Percentiles rank a stretch among this genome's conserved stretches.
phyloP scores from a whole-genome alignment of 2,797 vertebrate genomes.

The Lagocephalus sceleratus region DNA sequence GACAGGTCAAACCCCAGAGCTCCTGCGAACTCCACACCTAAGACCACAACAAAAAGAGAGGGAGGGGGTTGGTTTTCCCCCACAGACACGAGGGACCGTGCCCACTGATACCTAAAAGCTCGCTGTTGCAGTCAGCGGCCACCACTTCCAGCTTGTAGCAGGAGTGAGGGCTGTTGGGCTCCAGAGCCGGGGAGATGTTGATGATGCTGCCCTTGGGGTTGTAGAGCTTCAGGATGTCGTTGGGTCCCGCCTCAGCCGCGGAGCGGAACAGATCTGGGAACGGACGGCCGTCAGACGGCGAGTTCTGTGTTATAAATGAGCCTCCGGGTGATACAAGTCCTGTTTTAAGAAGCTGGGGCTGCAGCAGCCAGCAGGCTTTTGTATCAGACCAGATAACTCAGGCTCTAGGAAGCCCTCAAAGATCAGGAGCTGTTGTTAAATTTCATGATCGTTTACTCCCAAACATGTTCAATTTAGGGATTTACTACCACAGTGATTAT shows the following conservation, averaged over 20 bases:
- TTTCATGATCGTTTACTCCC: no score
- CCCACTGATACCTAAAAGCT: slow-evolving; percentile 70
- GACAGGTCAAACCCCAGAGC: slow-evolving; percentile 76
- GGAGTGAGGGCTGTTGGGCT: slow-evolving; percentile 65
- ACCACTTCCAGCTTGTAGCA: slow-evolving; percentile 81
- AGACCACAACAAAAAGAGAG: slow-evolving; percentile 8
- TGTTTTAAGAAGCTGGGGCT: no score
- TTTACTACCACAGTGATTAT: no score
- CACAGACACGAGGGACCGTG: not conserved
- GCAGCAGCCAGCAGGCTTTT: no score
- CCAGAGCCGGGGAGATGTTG: slow-evolving; percentile 77
- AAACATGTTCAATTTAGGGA: no score
- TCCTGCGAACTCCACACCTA: slow-evolving; percentile 69
- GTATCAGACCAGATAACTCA: no score
- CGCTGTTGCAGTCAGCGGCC: slow-evolving; percentile 75
- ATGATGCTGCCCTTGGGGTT: slow-evolving; percentile 79
- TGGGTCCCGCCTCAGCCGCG: slow-evolving; percentile 77
- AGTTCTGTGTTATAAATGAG: not conserved
- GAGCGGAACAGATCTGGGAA: slow-evolving; percentile 75
- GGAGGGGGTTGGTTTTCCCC: not conserved
- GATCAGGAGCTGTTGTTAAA: no score
- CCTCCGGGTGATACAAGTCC: no score
- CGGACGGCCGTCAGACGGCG: rapidly evolving
- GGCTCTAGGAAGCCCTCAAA: no score
- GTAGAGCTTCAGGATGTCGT: slow-evolving; percentile 81